Evolutionary conservation across 2,113 vertebrate genomes (phyloP).

Genomic region (Salvelinus alpinus): DNA sequence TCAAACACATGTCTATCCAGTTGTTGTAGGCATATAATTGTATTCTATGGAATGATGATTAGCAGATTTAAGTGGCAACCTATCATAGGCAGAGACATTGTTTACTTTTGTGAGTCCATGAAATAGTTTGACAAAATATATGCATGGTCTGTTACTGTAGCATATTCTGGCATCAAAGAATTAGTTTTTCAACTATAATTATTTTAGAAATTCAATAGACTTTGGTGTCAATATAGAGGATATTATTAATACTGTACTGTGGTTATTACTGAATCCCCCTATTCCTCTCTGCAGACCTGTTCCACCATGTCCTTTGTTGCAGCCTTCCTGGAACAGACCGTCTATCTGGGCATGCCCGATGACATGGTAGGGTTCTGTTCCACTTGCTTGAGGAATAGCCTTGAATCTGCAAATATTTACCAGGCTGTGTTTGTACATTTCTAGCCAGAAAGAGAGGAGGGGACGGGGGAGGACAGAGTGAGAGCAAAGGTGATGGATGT

Average conservation of each 20-base stretch:
- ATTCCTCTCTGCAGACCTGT: slow-evolving; percentile 56
- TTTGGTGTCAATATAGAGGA: not conserved
- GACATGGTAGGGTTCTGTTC: slow-evolving; percentile 75
- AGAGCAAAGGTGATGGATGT: not conserved
- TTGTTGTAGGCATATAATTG: too few species aligned
- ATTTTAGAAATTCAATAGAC: not conserved
- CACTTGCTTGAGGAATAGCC: slow-evolving; percentile 45
- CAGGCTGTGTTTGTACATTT: slow-evolving; percentile 22
- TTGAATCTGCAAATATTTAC: slow-evolving; percentile 48
- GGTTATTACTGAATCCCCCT: slow-evolving; percentile 22
- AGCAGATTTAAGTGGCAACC: too few species aligned
- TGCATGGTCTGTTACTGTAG: not conserved
- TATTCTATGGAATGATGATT: too few species aligned
- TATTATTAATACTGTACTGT: not conserved
- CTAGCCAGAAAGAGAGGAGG: not conserved
- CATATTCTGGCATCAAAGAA: not conserved
- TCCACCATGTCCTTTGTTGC: slow-evolving; percentile 81
- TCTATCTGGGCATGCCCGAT: slow-evolving; percentile 80
- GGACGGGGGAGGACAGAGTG: not conserved
- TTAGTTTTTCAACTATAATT: not conserved
- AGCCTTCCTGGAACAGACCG: slow-evolving; percentile 80
- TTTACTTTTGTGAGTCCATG: too few species aligned
- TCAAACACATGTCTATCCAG: too few species aligned
- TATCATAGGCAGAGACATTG: too few species aligned
- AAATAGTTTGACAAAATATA: too few species aligned